These are phyloP conservation scores for Globodera ellingtonae DNA, from an alignment of 1,140 invertebrate species.

Conservation along the genomic window DNA sequence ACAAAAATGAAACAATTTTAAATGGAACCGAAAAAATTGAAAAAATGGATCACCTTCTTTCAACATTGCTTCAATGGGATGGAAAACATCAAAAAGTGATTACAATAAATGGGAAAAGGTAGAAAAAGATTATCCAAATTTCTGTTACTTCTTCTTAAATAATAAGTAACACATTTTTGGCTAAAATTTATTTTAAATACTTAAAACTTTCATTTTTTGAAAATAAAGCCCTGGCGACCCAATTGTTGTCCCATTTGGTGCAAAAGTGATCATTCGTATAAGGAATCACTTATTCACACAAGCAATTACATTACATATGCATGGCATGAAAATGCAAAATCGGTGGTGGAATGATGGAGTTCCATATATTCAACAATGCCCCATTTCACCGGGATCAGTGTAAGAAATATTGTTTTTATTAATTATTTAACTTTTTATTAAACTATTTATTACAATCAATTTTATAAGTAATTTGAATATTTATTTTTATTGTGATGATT, in stretches of 20 bases:
- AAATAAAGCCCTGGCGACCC: conserved; percentile 52
- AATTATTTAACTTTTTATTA: not conserved
- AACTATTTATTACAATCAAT: not conserved
- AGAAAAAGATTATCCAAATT: not conserved
- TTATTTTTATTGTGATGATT: too few species aligned
- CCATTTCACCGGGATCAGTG: conserved; percentile 35
- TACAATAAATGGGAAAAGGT: conserved; percentile 57
- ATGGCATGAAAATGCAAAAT: conserved; percentile 59
- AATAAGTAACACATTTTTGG: too few species aligned
- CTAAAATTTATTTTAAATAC: too few species aligned
- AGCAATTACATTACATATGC: conserved; percentile 58
- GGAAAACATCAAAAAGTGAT: conserved; percentile 32
- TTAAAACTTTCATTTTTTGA: too few species aligned
- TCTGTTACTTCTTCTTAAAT: too few species aligned
- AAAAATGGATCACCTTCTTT: conserved; percentile 1
- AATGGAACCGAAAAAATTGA: not conserved
- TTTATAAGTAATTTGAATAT: too few species aligned
- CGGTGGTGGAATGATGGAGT: conserved; percentile 51
- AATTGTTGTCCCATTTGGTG: conserved; percentile 57
- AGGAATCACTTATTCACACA: conserved; percentile 53
- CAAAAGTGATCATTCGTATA: conserved; percentile 57
- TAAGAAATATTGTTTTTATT: conserved; percentile 2
- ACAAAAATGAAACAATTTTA: not conserved
- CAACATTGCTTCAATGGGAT: conserved; percentile 4
- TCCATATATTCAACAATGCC: conserved; percentile 40